Evolutionary conservation across 2,888 invertebrate species (phyloP), one percentile per base, ranked within the genome.

Genomic region (Drosophila austrosaltans): DNA sequence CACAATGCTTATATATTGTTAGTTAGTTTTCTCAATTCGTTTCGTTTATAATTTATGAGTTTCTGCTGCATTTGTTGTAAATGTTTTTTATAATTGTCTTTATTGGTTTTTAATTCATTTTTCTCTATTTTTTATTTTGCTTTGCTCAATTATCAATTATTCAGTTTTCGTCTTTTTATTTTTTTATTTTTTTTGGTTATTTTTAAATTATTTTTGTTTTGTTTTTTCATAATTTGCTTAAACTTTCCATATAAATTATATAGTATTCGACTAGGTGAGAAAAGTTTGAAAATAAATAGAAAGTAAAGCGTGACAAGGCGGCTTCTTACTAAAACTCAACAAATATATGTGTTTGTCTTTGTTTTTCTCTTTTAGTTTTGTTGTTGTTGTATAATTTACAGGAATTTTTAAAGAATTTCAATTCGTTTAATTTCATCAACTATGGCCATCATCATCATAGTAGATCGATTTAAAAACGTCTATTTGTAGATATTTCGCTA

Each of bases 401-500:
- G 65, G 57, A 66, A 65, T 56, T 3, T 53, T 60, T 10, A 25
- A 68, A 73, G 48, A 59, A 65, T 66, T 62, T 58, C 59, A 53
- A 25, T 28, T 66, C 22, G 20, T 42, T 54, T 62, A 75, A 65
- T 72, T 76, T 60, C 30, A 65, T 82, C 77, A 82, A 68, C 75
- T 73, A 66, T 81, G 73, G 68, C 71, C 56, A 65, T 69, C 16
- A 16, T 16, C 16, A 63, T 69, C 77, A 74, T 71, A 67, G 44
- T 71, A 53, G 65, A 65, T 72, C 53, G 71, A 65, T 63, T 72
- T 73, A 56, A 72, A 75, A 57, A 67, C 57, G 61, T 53, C 3
- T 54, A 22, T 53, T 63, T 63, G 20, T 48, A 56, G 25, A 53
- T 57, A 63, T 84, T 84, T 84, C 85, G 87, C 87, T 87, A 87